Percentiles rank a stretch among this genome's conserved stretches.
Conservation (phyloP, 2,888 invertebrate genomes). For the Sericinus montela region DNA sequence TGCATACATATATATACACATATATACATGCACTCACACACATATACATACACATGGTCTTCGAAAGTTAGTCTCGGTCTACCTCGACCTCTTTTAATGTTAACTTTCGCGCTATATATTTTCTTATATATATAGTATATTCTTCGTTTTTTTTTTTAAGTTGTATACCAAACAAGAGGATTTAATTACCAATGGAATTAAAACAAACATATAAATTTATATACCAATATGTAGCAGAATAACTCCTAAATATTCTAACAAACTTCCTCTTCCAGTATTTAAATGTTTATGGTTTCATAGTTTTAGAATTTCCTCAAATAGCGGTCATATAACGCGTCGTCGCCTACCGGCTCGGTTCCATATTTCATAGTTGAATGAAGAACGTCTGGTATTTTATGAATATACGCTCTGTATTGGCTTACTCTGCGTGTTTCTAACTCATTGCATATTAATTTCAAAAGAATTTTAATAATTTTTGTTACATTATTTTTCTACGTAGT, state of each 20-base stretch:
- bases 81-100: no score
- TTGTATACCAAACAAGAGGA: no score
- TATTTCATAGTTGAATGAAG: conserved; percentile 55
- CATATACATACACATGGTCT: no score
- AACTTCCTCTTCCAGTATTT: conserved; percentile 6
- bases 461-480: conserved; percentile 3
- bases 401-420: conserved; percentile 51
- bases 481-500: not conserved
- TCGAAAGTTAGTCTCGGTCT: no score
- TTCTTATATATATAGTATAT: no score
- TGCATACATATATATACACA: no score
- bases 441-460: conserved; percentile 16
- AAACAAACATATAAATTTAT: no score
- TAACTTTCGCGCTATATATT: no score
- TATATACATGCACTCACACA: no score
- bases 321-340: conserved; percentile 40
- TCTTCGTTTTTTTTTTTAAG: no score
- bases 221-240: no score
- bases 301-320: conserved; percentile 48
- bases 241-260: conserved; percentile 3
- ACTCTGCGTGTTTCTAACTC: conserved; percentile 37
- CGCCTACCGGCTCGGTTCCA: conserved; percentile 37
- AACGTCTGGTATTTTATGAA: conserved; percentile 51
- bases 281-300: conserved; percentile 27
- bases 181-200: no score